A percentile compares a stretch with the other conserved stretches of the same genome.
phyloP scores from a whole-genome alignment of 2,113 vertebrate genomes.

The Python bivittatus region DNA sequence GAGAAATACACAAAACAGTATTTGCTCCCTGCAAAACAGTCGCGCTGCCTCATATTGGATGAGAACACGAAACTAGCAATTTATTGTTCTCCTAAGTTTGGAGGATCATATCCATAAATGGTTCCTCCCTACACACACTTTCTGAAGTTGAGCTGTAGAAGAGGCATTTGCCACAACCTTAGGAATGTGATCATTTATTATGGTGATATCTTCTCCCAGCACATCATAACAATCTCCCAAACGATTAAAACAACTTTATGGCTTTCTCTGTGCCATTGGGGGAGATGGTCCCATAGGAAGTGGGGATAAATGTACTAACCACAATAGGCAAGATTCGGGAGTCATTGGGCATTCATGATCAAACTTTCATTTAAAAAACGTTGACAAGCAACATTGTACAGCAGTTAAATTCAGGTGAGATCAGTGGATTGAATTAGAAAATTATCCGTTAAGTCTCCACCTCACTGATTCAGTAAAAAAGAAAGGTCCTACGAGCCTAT shows the following conservation, averaged over 20 bases:
- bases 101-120: slow-evolving; percentile 76
- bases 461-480: slow-evolving; percentile 36
- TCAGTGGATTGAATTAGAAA: slow-evolving; percentile 41
- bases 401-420: neutral
- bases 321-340: slow-evolving; percentile 39
- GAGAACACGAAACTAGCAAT: slow-evolving; percentile 74
- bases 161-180: slow-evolving; percentile 70
- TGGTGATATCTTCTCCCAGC: slow-evolving; percentile 73
- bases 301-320: slow-evolving; percentile 66
- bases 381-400: no score
- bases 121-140: slow-evolving; percentile 46
- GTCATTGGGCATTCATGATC: slow-evolving; percentile 34
- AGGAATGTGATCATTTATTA: slow-evolving; percentile 81
- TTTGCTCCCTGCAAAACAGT: slow-evolving; percentile 77
- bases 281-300: slow-evolving; percentile 65
- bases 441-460: no score
- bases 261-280: slow-evolving; percentile 70
- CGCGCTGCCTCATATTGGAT: slow-evolving; percentile 78
- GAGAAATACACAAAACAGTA: slow-evolving; percentile 71
- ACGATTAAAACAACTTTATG: slow-evolving; percentile 74
- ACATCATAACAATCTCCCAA: slow-evolving; percentile 71
- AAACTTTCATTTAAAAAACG: neutral
- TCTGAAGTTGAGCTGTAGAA: slow-evolving; percentile 47
- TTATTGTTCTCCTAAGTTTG: slow-evolving; percentile 80
- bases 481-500: neutral